phyloP scores from a whole-genome alignment of 1,140 invertebrate species.

The Scylla paramamosain region DNA sequence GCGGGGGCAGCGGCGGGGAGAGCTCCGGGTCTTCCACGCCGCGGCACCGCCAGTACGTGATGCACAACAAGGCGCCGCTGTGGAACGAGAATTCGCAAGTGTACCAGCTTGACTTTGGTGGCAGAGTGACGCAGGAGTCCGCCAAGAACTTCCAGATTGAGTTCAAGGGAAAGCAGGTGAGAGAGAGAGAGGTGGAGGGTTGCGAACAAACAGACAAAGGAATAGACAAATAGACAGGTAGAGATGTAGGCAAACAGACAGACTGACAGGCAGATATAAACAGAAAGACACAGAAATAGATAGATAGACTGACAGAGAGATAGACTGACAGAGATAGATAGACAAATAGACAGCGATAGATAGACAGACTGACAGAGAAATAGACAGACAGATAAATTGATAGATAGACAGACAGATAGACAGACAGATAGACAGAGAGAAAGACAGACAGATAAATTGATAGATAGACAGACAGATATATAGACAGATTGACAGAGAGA shows the following conservation, averaged over 20 bases:
- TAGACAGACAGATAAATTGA: background rate
- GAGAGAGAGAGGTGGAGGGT: background rate
- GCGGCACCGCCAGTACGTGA: constrained; percentile 89
- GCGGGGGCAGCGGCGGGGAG: constrained; percentile 57
- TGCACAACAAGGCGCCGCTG: constrained; percentile 99
- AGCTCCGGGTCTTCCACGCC: constrained; percentile 71
- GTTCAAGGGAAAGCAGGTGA: constrained; percentile 96
- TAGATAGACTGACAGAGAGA: background rate
- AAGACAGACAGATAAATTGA: background rate
- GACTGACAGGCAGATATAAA: background rate
- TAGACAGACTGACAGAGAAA: no score
- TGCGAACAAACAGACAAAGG: background rate
- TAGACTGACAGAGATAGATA: background rate
- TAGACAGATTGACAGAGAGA: no score
- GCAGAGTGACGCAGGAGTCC: constrained; percentile 98
- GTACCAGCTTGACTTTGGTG: constrained; percentile 99
- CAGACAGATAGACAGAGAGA: background rate
- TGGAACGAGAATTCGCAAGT: constrained; percentile 99
- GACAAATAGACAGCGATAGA: background rate
- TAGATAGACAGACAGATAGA: background rate
- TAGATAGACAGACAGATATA: no score
- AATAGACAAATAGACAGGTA: background rate
- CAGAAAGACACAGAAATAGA: background rate
- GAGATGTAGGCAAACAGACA: no score
- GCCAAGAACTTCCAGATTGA: constrained; percentile 99